Percentiles rank a stretch among this genome's conserved stretches.
phyloP scores from a whole-genome alignment of 2,797 vertebrate genomes.

The Ctenosaura bakeri region DNA sequence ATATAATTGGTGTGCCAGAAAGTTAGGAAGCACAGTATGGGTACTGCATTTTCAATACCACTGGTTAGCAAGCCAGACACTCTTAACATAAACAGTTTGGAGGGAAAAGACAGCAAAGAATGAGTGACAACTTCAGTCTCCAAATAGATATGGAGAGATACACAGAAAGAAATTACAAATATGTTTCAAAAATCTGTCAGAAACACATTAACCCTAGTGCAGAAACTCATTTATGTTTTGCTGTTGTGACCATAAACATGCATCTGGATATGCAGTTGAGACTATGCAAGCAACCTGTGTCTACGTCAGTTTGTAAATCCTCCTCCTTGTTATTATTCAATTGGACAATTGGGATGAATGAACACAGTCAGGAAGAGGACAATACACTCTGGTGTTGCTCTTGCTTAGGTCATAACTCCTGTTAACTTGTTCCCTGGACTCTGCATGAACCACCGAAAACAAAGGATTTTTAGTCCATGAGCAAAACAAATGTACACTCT shows the following conservation, averaged over 20 bases:
- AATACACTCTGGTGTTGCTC: not conserved
- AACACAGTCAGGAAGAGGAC: not conserved
- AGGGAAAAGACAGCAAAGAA: not conserved
- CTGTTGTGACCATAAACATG: not conserved
- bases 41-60: not conserved
- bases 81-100: not conserved
- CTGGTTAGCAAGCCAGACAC: not conserved
- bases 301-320: not conserved
- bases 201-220: not conserved
- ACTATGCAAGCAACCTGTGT: not conserved
- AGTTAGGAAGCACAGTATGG: not conserved
- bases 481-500: constrained; percentile 15
- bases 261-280: not conserved
- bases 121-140: not conserved
- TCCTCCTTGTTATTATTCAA: not conserved
- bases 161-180: not conserved
- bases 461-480: not conserved
- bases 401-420: not conserved
- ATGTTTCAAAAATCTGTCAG: not conserved
- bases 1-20: not conserved
- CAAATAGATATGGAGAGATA: not conserved
- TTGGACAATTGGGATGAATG: not conserved
- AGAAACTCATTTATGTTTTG: not conserved
- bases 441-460: not conserved
- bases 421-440: not conserved